Conservation (phyloP, 2,113 vertebrate genomes). For the Sardina pilchardus region DNA sequence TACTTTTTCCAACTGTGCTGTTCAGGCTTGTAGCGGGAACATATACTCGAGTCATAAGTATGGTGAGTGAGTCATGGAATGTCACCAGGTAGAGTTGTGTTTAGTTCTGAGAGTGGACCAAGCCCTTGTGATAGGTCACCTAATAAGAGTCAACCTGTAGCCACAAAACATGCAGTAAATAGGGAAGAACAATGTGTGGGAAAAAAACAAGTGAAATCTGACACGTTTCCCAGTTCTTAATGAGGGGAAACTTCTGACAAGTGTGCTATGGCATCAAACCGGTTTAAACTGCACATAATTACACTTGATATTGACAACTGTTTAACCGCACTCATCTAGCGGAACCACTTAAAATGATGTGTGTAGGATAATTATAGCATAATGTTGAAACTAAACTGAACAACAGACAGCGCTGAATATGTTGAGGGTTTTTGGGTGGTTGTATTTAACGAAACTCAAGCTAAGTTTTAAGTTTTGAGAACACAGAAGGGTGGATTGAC, state of each 20-base stretch:
- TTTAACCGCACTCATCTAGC: background rate
- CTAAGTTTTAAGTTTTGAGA: background rate
- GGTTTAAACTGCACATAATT: background rate
- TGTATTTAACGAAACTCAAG: background rate
- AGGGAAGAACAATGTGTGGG: background rate
- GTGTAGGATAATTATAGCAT: background rate
- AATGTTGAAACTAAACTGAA: background rate
- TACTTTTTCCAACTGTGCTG: background rate
- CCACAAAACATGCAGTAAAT: background rate
- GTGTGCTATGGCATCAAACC: background rate
- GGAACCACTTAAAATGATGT: background rate
- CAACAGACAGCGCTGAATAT: background rate
- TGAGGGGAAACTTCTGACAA: background rate
- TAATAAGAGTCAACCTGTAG: background rate
- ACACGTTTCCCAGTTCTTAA: background rate
- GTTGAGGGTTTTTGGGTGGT: background rate
- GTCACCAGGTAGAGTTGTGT: background rate
- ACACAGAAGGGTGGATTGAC: background rate
- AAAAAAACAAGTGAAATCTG: background rate
- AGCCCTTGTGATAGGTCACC: background rate
- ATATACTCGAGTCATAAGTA: background rate
- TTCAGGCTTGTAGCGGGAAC: background rate
- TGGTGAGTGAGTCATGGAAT: background rate
- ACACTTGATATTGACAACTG: conserved; percentile 21
- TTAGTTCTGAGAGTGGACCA: background rate